These are phyloP conservation scores for Ginglymostoma cirratum DNA, from an alignment of 2,113 vertebrate genomes.

Conservation along the genomic window DNA sequence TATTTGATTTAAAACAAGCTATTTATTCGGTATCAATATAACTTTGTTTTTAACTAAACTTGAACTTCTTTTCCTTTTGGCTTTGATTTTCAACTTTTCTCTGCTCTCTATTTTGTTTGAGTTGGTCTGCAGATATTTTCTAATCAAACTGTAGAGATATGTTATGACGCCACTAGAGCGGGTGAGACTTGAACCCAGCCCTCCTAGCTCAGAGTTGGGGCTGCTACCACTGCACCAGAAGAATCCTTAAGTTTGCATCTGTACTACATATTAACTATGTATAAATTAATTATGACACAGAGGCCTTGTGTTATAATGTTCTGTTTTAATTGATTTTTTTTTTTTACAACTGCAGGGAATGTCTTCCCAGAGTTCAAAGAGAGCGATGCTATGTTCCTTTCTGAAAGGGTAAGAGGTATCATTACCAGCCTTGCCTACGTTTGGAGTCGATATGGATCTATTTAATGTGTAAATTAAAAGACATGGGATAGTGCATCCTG, in stretches of 20 bases:
- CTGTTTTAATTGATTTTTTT: background rate
- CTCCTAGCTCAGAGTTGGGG: too few relatives aligned
- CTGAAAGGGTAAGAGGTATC: conserved; percentile 73
- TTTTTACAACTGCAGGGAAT: conserved; percentile 62
- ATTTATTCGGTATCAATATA: background rate
- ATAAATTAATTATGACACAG: background rate
- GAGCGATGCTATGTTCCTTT: conserved; percentile 96
- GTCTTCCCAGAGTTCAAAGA: conserved; percentile 96
- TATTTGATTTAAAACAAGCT: background rate
- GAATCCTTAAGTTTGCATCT: too few relatives aligned
- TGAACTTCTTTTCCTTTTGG: background rate
- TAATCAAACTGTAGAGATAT: too few relatives aligned
- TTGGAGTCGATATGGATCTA: background rate
- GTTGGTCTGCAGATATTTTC: background rate
- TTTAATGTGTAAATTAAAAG: background rate
- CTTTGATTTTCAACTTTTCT: background rate
- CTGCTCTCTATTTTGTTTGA: background rate
- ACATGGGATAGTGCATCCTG: background rate
- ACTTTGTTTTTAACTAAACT: background rate
- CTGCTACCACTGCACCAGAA: too few relatives aligned
- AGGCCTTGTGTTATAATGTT: background rate
- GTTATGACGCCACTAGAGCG: too few relatives aligned
- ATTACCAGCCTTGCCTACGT: background rate
- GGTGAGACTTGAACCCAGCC: too few relatives aligned
- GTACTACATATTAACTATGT: too few relatives aligned